Conservation (phyloP, 2,113 vertebrate genomes). For the Herpailurus yagouaroundi region DNA sequence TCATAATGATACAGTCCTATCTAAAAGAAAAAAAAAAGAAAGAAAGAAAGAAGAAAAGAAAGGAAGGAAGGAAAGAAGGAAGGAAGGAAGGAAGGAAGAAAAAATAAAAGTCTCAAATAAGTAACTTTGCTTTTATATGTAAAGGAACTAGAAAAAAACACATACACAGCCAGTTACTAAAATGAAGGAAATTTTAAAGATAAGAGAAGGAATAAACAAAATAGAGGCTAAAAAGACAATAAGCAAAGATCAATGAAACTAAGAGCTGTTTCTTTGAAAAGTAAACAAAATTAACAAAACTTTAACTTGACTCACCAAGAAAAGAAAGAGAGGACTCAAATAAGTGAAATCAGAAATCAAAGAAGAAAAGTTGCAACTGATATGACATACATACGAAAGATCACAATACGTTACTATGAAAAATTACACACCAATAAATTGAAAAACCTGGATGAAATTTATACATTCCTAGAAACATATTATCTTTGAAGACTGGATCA, state of each 20-base stretch:
- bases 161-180: background rate
- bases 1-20: background rate
- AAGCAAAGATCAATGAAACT: background rate
- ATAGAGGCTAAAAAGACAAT: background rate
- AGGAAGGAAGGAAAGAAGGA: too few species aligned
- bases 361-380: background rate
- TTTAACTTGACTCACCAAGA: background rate
- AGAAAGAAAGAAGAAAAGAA: too few species aligned
- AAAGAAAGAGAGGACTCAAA: background rate
- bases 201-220: background rate
- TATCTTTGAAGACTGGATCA: background rate
- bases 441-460: background rate
- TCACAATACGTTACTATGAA: background rate
- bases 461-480: background rate
- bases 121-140: background rate
- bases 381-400: background rate
- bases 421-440: slow-evolving; percentile 16
- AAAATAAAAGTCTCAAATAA: background rate
- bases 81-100: background rate
- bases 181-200: background rate
- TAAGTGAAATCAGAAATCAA: background rate
- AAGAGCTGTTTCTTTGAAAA: background rate
- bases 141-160: background rate
- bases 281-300: background rate
- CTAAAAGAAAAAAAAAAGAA: too few species aligned